Percentiles rank a stretch among this genome's conserved stretches.
Conservation (phyloP, 1,140 invertebrate species). For the Notospermus geniculatus region DNA sequence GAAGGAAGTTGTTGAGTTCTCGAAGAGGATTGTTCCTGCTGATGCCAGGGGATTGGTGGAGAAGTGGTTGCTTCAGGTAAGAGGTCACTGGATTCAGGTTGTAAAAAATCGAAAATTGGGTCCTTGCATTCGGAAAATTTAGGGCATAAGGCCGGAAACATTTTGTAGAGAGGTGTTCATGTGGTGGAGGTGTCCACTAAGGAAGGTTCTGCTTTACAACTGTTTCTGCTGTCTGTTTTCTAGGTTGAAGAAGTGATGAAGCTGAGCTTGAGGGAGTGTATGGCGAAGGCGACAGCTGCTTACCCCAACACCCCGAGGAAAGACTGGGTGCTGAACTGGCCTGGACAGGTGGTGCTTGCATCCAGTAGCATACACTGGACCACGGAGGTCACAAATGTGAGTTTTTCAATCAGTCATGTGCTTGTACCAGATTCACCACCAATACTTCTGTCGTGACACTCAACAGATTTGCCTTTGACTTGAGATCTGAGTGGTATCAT, state of each 20-base stretch:
- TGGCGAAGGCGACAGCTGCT: conserved; percentile 42
- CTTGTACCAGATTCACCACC: neutral
- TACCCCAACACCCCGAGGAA: conserved; percentile 40
- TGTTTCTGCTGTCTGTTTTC: conserved; percentile 1
- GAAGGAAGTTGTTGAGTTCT: conserved; percentile 78
- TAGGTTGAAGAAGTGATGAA: conserved; percentile 57
- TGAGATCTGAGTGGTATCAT: neutral
- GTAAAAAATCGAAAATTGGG: no score
- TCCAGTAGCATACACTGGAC: conserved; percentile 56
- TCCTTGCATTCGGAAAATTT: no score
- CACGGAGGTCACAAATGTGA: conserved; percentile 43
- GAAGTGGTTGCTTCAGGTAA: conserved; percentile 53
- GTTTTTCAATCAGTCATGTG: conserved; percentile 26
- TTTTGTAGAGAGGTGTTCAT: conserved; percentile 55
- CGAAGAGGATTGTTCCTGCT: conserved; percentile 75
- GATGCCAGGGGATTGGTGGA: conserved; percentile 65
- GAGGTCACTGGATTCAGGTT: no score
- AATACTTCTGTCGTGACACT: neutral
- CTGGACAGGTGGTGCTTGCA: conserved; percentile 55
- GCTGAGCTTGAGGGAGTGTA: conserved; percentile 50
- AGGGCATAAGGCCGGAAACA: conserved; percentile 10
- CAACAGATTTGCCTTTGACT: neutral
- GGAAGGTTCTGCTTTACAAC: conserved; percentile 47
- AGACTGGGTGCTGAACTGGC: conserved; percentile 56
- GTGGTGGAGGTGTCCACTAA: conserved; percentile 86